Conservation (phyloP, 2,888 invertebrate species). For the Dryadula phaetusa region DNA sequence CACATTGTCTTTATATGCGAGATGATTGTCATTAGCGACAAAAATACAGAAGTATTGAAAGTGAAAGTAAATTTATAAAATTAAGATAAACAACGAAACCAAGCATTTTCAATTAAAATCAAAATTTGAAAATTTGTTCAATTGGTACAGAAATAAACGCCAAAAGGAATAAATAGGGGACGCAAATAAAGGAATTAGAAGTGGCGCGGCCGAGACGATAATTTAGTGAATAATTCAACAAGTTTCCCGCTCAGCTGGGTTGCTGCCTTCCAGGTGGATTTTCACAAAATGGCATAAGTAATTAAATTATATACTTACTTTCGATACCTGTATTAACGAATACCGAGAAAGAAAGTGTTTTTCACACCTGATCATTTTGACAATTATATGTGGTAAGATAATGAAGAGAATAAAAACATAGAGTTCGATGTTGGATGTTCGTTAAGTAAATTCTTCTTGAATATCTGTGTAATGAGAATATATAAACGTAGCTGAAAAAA, state of each 20-base stretch:
- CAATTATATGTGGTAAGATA: not conserved
- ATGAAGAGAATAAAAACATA: no score
- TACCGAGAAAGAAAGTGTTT: not conserved
- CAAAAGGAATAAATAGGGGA: conserved; percentile 32
- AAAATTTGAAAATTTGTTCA: conserved; percentile 31
- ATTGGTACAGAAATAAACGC: conserved; percentile 35
- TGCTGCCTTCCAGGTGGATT: conserved; percentile 38
- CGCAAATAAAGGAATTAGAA: conserved; percentile 43
- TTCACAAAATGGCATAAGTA: conserved; percentile 40
- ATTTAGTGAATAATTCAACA: conserved; percentile 44
- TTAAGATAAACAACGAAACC: not conserved
- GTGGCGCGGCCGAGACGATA: conserved; percentile 38
- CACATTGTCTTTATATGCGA: no score
- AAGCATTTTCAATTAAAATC: conserved; percentile 28
- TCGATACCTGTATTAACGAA: conserved; percentile 35
- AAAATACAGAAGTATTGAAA: no score
- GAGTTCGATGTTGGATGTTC: no score
- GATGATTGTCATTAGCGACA: no score
- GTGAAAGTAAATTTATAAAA: not conserved
- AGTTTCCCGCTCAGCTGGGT: conserved; percentile 39
- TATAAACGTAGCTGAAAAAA: no score
- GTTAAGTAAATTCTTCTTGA: no score
- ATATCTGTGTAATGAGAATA: no score
- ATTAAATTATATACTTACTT: conserved; percentile 40
- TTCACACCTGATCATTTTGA: not conserved